These are phyloP conservation scores for Tipula helvola DNA, from an alignment of 2,888 invertebrate species.

Conservation along the genomic window DNA sequence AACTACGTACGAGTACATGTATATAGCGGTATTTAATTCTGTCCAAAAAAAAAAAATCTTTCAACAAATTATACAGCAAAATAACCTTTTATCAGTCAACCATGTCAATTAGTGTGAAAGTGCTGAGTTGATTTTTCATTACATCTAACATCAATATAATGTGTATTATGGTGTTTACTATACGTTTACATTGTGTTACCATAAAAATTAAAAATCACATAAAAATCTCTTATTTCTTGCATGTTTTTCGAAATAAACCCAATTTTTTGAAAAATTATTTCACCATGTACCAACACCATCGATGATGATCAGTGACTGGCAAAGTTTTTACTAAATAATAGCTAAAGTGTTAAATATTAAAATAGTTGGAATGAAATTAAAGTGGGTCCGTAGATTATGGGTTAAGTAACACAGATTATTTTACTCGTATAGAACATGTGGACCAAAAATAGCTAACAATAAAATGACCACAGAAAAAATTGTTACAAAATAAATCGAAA, in stretches of 20 bases:
- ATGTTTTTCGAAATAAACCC: background rate
- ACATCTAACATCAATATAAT: background rate
- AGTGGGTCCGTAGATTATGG: too few species aligned
- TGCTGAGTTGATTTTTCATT: constrained; percentile 4
- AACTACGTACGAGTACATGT: background rate
- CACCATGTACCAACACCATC: background rate
- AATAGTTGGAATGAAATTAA: too few species aligned
- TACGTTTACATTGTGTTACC: background rate
- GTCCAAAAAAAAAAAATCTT: background rate
- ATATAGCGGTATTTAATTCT: background rate
- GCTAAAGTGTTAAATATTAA: too few species aligned
- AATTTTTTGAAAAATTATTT: background rate
- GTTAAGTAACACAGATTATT: too few species aligned
- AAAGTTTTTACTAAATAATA: background rate
- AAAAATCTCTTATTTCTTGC: background rate
- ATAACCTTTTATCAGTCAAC: constrained; percentile 5
- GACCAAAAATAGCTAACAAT: background rate
- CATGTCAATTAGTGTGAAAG: constrained; percentile 5
- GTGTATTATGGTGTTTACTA: background rate
- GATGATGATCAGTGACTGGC: background rate
- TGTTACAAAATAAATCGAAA: background rate
- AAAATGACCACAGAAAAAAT: background rate
- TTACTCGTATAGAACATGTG: background rate
- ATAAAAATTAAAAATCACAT: background rate
- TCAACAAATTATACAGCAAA: background rate